Base-by-base conservation (phyloP, 2,797 vertebrate species). In the Parotocinclus haroldoi region DNA sequence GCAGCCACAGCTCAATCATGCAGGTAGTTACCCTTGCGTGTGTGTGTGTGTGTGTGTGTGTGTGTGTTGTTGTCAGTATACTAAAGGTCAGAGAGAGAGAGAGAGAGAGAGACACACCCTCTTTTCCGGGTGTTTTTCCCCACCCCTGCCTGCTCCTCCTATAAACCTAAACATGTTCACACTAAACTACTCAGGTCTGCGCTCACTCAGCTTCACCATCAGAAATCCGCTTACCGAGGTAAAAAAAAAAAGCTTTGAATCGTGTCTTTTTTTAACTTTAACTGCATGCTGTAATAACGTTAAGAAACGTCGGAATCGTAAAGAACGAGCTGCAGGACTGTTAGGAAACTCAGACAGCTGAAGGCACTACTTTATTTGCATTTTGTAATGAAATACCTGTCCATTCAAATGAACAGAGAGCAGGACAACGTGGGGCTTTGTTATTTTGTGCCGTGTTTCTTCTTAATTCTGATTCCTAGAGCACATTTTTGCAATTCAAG, bases 101-200 rank as follows among this genome's bases (percentile, higher is more conserved):
- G n/a, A n/a, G n/a, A n/a, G n/a, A n/a, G n/a, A n/a, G n/a, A n/a
- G n/a, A n/a, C n/a, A n/a, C n/a, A n/a, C n/a, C 17, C 57, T 54
- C 56, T 49, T n/a, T 54, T 46, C 50, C 39, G 19, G 7, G 10
- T 50, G 52, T 60, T 65, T n/a, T 50, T 65, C 69, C 18, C 69
- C 72, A 44, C 78, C 78, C 75, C 72, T 58, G 27, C 64, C 18
- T 66, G 51, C 54, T 52, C 17, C 39, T 67, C 66, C 13, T 73
- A 79, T 79, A 79, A 77, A 77, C 70, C 36, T 52, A 48, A 51
- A 7, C 51, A 11, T 54, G 18, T 67, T 19, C 49, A 37, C 52
- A 19, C 42, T 27, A 27, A 27, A 27, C 27, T 5, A 27, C 5
- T 27, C 27, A 27, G 27, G 27, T 27, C 27, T 27, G 27, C 5